Evolutionary conservation across 1,140 invertebrate species (phyloP).

Genomic region (Saccostrea cuccullata): DNA sequence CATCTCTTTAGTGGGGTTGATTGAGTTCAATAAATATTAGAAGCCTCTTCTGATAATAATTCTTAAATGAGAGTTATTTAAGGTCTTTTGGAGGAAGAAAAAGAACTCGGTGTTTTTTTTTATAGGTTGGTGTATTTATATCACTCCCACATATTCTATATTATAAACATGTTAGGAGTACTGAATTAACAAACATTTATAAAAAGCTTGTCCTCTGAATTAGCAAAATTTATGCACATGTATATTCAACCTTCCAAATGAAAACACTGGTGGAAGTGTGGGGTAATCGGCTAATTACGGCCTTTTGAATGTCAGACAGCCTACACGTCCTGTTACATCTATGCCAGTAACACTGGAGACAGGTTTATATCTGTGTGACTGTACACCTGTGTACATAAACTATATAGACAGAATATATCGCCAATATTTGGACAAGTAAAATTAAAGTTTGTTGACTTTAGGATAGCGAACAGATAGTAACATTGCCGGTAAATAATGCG

Average conservation of each 20-base stretch:
- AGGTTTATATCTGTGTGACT: background rate
- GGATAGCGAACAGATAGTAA: constrained; percentile 3
- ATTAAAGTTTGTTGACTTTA: constrained; percentile 26
- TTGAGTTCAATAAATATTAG: constrained; percentile 5
- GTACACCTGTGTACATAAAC: constrained; percentile 26
- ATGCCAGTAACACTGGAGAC: background rate
- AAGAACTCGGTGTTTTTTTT: too few relatives aligned
- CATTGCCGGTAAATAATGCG: background rate
- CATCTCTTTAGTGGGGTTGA: background rate
- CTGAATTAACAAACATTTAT: background rate
- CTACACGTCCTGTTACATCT: background rate
- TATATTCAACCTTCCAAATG: background rate
- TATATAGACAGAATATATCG: constrained; percentile 24
- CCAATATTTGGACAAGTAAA: constrained; percentile 28
- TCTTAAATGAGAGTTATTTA: too few relatives aligned
- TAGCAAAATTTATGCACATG: background rate
- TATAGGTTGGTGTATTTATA: too few relatives aligned
- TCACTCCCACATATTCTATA: too few relatives aligned
- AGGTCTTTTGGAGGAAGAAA: too few relatives aligned
- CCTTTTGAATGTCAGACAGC: background rate
- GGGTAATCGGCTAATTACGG: constrained; percentile 16
- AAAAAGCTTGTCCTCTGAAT: background rate
- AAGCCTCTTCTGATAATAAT: background rate
- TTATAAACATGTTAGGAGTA: too few relatives aligned
- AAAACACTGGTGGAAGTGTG: background rate